A percentile compares a stretch with the other conserved stretches of the same genome.
These are phyloP conservation scores for Lycia hirtaria DNA, from an alignment of 2,888 invertebrate species.

Conservation along the genomic window DNA sequence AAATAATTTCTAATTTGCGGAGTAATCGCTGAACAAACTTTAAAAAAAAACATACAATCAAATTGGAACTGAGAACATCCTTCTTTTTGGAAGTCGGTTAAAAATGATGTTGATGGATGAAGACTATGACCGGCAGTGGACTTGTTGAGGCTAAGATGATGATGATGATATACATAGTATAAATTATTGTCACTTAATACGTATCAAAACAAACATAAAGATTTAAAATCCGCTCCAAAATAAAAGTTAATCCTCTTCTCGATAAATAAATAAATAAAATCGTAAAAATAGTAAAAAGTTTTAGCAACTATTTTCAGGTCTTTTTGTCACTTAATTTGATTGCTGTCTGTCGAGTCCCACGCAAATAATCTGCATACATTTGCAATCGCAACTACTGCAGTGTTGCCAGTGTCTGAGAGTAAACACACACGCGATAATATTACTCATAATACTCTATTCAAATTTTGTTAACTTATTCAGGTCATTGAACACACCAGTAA, in stretches of 20 bases:
- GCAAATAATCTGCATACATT: conserved; percentile 75
- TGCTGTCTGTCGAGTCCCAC: conserved; percentile 60
- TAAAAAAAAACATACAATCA: too few species aligned
- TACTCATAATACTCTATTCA: too few species aligned
- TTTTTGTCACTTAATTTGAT: conserved; percentile 70
- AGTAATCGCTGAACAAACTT: too few species aligned
- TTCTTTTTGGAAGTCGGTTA: too few species aligned
- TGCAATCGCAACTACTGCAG: conserved; percentile 55
- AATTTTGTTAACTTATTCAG: too few species aligned
- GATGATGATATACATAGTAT: too few species aligned
- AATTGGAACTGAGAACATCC: too few species aligned
- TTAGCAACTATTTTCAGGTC: conserved; percentile 58
- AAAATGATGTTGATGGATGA: too few species aligned
- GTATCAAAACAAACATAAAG: neutral
- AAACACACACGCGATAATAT: conserved; percentile 24
- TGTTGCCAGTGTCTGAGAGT: conserved; percentile 30
- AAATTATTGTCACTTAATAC: neutral
- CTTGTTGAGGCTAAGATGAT: neutral
- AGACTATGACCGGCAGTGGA: too few species aligned
- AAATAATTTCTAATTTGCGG: too few species aligned
- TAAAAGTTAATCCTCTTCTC: conserved; percentile 15
- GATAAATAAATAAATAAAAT: conserved; percentile 31
- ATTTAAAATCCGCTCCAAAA: conserved; percentile 3
- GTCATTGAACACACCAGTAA: too few species aligned
- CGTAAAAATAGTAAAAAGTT: conserved; percentile 43